Base-by-base conservation (phyloP, 2,113 vertebrate species). In the Prionailurus bengalensis region DNA sequence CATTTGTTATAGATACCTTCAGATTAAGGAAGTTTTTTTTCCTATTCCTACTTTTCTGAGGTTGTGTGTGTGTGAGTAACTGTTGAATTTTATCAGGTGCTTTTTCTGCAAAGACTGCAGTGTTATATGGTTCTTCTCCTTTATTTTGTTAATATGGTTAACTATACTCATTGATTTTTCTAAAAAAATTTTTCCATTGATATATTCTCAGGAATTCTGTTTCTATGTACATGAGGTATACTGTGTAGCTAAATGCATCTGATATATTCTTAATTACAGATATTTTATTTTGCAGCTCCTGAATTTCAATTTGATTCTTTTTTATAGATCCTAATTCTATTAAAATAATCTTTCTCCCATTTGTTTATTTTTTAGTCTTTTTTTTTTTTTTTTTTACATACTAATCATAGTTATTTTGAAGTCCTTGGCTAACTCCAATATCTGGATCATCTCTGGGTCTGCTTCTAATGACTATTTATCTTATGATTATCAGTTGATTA, bases 61-160 rank as follows among this genome's bases (percentile, higher is more conserved):
- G 27, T 9, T 31, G 29, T 65, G 45, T 51, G 12, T 66, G 31
- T 86, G 19, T 55, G 23, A 81, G 61, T 17, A 74, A 58, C 7
- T n/a, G 4, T 39, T 84, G 36, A 79, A 29, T 71, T 79, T 71
- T 65, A 94, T 58, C 63, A 84, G 51, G 31, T 53, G 5, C 21
- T 78, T 71, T 83, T 66, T 48, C 74, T 84, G 70, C 79, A 92
- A 84, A 61, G 58, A 31, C 65, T 96, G n/a, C 89, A 21, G 73
- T 70, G 19, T 92, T 48, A 45, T 58, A 7, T 79, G 39, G 7
- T 55, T 88, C 8, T 61, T 61, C 21, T 61, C 58, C 39, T 70
- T 42, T 82, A 27, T 78, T 87, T 33, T 73, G 23, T 95, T 95
- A 87, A 23, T 83, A 19, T 71, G 33, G 17, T 71, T 88, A 65